These are phyloP conservation scores for Danio aesculapii DNA, from an alignment of 2,797 vertebrate genomes.

Conservation along the genomic window DNA sequence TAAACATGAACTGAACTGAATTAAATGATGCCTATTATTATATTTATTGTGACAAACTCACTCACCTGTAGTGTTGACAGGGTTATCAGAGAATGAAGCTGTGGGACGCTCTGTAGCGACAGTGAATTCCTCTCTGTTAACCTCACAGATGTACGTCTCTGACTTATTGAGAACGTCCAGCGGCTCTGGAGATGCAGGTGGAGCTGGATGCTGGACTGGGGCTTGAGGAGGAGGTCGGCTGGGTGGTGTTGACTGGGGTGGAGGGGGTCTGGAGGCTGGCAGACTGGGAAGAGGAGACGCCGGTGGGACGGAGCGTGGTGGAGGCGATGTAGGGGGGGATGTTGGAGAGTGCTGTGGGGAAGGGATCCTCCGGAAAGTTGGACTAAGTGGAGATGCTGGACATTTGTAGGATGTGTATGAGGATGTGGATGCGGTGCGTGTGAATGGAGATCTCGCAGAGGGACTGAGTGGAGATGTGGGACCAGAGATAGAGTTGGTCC, in stretches of 20 bases:
- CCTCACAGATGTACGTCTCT: constrained; percentile 42
- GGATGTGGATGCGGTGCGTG: constrained; percentile 69
- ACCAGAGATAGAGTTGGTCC: constrained; percentile 67
- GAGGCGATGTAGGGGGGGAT: constrained; percentile 68
- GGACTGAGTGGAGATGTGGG: constrained; percentile 73
- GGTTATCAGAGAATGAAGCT: constrained; percentile 62
- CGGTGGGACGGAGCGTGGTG: constrained; percentile 56
- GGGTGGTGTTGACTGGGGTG: constrained; percentile 53
- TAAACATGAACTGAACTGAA: too few species aligned
- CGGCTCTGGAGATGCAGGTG: constrained; percentile 68
- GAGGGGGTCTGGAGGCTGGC: constrained; percentile 51
- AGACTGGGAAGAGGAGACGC: constrained; percentile 54
- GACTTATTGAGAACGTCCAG: constrained; percentile 59
- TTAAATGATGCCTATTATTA: too few species aligned
- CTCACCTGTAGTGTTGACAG: constrained; percentile 71
- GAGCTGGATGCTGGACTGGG: constrained; percentile 65
- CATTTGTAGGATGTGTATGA: constrained; percentile 64
- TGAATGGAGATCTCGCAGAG: constrained; percentile 77
- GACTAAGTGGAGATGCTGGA: constrained; percentile 72
- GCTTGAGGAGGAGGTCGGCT: constrained; percentile 45
- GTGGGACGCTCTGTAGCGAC: constrained; percentile 55
- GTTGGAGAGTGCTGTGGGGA: constrained; percentile 64
- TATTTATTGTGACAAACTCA: too few species aligned
- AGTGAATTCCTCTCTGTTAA: constrained; percentile 37
- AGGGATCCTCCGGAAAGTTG: constrained; percentile 64